A percentile compares a stretch with the other conserved stretches of the same genome.
These are phyloP conservation scores for Chamaea fasciata DNA, from an alignment of 2,113 vertebrate species.

Conservation along the genomic window DNA sequence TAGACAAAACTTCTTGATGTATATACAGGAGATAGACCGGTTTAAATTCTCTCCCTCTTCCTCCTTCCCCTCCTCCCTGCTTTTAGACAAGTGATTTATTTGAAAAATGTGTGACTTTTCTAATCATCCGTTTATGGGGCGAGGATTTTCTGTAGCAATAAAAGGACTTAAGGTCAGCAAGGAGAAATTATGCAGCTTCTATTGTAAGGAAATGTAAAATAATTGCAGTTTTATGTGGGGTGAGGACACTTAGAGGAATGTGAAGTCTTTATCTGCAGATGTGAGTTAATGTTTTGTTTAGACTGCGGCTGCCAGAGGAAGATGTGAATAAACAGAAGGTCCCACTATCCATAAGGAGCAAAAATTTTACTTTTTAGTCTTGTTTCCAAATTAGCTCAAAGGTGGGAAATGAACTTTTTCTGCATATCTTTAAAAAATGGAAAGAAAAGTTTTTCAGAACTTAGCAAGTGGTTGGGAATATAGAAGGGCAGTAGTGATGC, in stretches of 20 bases:
- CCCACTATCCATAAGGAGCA: background rate
- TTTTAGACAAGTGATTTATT: constrained; percentile 21
- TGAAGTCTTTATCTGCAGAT: constrained; percentile 22
- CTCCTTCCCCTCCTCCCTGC: background rate
- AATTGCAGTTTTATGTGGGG: constrained; percentile 33
- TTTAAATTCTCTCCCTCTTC: constrained; percentile 1
- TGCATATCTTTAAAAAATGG: background rate
- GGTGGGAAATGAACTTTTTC: background rate
- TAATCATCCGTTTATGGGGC: background rate
- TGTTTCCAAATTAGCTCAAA: background rate
- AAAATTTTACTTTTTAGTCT: background rate
- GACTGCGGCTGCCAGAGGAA: background rate
- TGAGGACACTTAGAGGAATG: background rate
- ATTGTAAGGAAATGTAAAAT: constrained; percentile 40
- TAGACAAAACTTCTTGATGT: background rate
- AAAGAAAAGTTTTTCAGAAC: background rate
- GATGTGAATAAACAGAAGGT: background rate
- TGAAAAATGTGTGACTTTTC: constrained; percentile 6
- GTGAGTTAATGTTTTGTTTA: background rate
- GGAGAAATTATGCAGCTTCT: background rate
- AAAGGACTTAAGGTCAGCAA: background rate
- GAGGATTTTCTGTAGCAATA: background rate
- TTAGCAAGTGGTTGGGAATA: background rate
- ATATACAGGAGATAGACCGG: background rate
- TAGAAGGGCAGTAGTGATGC: background rate